Percentiles rank a stretch among this genome's conserved stretches.
Conservation (phyloP, 2,113 vertebrate species). For the Psittacus erithacus region DNA sequence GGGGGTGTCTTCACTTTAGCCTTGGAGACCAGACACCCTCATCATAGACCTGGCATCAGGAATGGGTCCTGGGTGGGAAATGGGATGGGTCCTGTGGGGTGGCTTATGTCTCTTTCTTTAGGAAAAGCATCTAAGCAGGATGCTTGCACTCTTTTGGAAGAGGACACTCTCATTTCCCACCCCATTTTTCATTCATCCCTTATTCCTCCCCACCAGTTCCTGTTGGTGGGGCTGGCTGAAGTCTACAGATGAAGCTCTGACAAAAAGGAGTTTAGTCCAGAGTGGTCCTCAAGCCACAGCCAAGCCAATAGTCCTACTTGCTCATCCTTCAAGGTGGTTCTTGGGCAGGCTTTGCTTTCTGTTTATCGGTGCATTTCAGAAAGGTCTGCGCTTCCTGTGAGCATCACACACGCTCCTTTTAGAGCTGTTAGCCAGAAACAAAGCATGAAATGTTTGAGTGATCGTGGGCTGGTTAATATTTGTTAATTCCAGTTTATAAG, state of each 20-base stretch:
- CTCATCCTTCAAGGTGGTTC: background rate
- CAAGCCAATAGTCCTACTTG: rapidly evolving
- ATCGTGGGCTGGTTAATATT: background rate
- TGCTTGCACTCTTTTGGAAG: background rate
- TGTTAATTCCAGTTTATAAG: background rate
- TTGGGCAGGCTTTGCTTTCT: background rate
- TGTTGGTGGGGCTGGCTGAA: background rate
- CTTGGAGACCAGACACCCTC: background rate
- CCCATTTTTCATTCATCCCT: background rate
- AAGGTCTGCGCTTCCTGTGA: background rate
- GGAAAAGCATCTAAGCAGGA: background rate
- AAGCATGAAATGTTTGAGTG: background rate
- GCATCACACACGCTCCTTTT: background rate
- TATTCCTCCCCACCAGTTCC: background rate
- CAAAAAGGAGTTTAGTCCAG: background rate
- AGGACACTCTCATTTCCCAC: background rate
- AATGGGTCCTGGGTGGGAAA: rapidly evolving
- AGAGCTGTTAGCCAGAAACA: background rate
- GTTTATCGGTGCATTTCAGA: background rate
- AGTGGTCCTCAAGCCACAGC: background rate
- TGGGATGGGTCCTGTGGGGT: background rate
- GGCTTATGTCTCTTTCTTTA: background rate
- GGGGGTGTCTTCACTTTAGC: background rate
- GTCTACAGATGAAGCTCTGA: background rate
- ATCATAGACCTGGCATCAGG: rapidly evolving